These are phyloP conservation scores for Enteromius radiatus DNA, from an alignment of 2,797 vertebrate genomes.

Conservation along the genomic window DNA sequence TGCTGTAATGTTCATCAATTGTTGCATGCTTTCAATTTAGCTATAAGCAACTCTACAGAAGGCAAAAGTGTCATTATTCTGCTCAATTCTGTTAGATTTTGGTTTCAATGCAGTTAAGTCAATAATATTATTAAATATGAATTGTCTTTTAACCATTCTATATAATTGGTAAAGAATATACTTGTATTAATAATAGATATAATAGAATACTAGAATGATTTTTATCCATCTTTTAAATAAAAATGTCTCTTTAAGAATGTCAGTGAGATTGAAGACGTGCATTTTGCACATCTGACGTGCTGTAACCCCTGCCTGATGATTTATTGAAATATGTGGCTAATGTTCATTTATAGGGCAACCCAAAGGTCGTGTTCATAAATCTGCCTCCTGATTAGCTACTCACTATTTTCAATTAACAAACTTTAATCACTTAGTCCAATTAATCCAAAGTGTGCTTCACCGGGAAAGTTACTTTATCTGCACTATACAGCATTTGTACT, in stretches of 20 bases:
- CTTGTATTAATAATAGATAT: background rate
- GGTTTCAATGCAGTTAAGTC: background rate
- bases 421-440: slow-evolving; percentile 64
- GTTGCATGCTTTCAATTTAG: background rate
- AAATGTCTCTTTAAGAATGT: background rate
- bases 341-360: slow-evolving; percentile 70
- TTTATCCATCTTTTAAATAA: background rate
- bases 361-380: slow-evolving; percentile 72
- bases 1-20: background rate
- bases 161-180: background rate
- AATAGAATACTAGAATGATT: background rate
- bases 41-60: background rate
- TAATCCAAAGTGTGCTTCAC: slow-evolving; percentile 22
- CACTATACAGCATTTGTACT: background rate
- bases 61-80: background rate
- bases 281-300: slow-evolving; percentile 26
- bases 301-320: slow-evolving; percentile 40
- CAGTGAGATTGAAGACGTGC: slow-evolving; percentile 22
- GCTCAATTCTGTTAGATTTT: background rate
- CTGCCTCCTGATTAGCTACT: slow-evolving; percentile 66
- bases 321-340: slow-evolving; percentile 73
- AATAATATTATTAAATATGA: background rate
- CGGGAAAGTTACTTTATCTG: background rate
- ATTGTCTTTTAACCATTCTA: background rate
- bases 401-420: slow-evolving; percentile 58